A percentile compares a stretch with the other conserved stretches of the same genome.
phyloP scores from a whole-genome alignment of 2,888 invertebrate species.

The Dioctria rufipes region DNA sequence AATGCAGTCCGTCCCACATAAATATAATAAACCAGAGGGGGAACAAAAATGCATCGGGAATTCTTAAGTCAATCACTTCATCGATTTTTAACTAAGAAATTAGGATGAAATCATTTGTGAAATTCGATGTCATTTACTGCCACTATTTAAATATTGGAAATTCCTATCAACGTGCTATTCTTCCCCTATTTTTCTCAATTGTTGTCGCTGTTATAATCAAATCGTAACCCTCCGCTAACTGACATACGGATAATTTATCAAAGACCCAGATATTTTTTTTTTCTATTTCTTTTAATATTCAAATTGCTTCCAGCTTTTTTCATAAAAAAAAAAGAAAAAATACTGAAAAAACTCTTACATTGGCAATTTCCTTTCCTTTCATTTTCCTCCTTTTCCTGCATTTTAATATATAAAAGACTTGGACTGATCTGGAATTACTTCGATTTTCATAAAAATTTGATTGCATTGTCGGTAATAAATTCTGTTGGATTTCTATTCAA shows the following conservation, averaged over 20 bases:
- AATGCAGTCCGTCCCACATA: too few relatives aligned
- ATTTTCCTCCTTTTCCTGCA: background rate
- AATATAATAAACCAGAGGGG: too few relatives aligned
- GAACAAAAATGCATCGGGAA: too few relatives aligned
- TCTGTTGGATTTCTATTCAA: too few relatives aligned
- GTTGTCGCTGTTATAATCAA: background rate
- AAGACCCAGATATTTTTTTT: slow-evolving; percentile 18
- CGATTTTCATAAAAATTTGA: background rate
- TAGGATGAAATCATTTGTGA: slow-evolving; percentile 7
- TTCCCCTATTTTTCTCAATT: background rate
- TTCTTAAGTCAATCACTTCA: too few relatives aligned
- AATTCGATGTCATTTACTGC: slow-evolving; percentile 8
- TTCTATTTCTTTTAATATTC: slow-evolving; percentile 10
- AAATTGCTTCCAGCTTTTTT: slow-evolving; percentile 14
- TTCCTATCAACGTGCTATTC: background rate
- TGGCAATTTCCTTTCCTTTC: slow-evolving; percentile 2
- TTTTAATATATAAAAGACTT: background rate
- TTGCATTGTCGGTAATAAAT: background rate
- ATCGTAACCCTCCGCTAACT: background rate
- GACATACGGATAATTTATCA: slow-evolving; percentile 14
- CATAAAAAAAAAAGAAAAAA: background rate
- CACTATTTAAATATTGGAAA: slow-evolving; percentile 4
- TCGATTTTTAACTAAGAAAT: background rate
- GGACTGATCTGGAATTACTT: background rate
- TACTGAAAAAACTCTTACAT: background rate